Conservation (phyloP, 2,888 invertebrate species). For the Drosophila ustulata region DNA sequence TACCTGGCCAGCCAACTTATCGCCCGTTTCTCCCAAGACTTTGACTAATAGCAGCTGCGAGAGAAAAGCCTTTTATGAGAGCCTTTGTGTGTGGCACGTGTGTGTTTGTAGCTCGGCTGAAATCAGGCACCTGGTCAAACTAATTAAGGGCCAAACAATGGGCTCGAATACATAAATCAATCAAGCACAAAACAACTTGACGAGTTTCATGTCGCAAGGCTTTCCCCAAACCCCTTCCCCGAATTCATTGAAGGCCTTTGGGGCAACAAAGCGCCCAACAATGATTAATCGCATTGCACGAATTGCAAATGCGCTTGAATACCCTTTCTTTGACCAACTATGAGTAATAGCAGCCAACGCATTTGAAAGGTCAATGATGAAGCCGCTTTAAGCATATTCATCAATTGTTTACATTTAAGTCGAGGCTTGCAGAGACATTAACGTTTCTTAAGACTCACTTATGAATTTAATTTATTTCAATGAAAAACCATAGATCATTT, state of each 20-base stretch:
- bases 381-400: constrained; percentile 6
- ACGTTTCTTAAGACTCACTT: not conserved
- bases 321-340: constrained; percentile 50
- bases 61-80: constrained; percentile 4
- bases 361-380: constrained; percentile 12
- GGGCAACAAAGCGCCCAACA: constrained; percentile 53
- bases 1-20: constrained; percentile 67
- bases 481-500: no score
- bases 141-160: constrained; percentile 72
- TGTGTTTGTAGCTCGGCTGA: constrained; percentile 13
- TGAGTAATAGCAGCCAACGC: constrained; percentile 26
- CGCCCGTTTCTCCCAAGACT: constrained; percentile 52
- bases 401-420: not conserved
- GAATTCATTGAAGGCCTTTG: not conserved
- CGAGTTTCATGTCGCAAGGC: constrained; percentile 62
- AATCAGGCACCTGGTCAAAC: constrained; percentile 72
- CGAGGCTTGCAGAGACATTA: not conserved
- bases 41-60: constrained; percentile 63
- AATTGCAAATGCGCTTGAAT: constrained; percentile 57
- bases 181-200: constrained; percentile 76
- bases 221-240: constrained; percentile 8
- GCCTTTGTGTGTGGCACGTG: constrained; percentile 3
- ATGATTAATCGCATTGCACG: constrained; percentile 69
- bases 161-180: constrained; percentile 74
- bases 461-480: not conserved